phyloP scores from a whole-genome alignment of 2,888 invertebrate species.

The Chrysolina haemoptera region DNA sequence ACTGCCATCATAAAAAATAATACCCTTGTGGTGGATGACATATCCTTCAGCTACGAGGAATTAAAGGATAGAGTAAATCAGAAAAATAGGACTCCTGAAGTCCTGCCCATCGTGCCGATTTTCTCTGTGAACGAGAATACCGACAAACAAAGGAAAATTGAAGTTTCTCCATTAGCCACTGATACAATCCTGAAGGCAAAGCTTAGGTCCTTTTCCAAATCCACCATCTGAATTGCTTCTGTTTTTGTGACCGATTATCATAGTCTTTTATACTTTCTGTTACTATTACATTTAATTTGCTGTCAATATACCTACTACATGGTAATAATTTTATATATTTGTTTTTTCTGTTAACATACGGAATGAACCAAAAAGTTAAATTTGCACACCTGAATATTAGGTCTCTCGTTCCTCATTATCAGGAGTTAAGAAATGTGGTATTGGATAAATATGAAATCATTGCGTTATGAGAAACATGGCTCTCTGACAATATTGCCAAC shows the following conservation, averaged over 20 bases:
- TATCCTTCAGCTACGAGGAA: slow-evolving; percentile 16
- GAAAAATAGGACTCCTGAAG: background rate
- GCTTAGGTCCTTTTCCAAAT: slow-evolving; percentile 9
- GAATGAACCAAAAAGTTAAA: background rate
- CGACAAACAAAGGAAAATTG: background rate
- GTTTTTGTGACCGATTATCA: background rate
- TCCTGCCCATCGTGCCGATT: background rate
- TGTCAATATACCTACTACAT: background rate
- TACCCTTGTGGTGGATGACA: background rate
- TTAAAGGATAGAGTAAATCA: background rate
- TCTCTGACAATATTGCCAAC: background rate
- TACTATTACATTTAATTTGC: background rate
- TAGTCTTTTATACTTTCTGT: background rate
- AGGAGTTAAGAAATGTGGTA: background rate
- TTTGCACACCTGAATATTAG: background rate
- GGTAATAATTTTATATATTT: background rate
- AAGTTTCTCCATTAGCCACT: background rate
- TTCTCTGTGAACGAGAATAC: background rate
- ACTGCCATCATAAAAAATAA: slow-evolving; percentile 1
- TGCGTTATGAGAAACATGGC: no score
- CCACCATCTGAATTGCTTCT: background rate
- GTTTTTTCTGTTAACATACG: background rate
- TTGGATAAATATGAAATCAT: no score
- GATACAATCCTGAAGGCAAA: slow-evolving; percentile 1
- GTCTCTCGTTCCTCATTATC: background rate